Evolutionary conservation across 2,888 invertebrate genomes (phyloP).

Genomic region (Agapostemon virescens): DNA sequence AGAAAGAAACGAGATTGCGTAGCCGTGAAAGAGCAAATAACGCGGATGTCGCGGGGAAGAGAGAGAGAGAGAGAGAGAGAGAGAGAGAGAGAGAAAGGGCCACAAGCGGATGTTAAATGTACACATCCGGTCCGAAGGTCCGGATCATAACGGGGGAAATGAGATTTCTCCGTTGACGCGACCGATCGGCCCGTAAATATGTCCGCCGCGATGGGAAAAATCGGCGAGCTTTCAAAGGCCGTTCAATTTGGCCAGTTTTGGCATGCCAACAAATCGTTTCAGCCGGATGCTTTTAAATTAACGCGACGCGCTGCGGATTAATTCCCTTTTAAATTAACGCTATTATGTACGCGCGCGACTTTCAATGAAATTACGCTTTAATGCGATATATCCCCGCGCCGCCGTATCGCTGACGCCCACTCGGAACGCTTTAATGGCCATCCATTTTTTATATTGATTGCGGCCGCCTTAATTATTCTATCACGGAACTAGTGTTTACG

Average conservation of each 20-base stretch:
- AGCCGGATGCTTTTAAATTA: constrained; percentile 69
- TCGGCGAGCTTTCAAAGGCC: constrained; percentile 55
- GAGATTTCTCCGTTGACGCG: constrained; percentile 35
- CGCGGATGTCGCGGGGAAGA: background rate
- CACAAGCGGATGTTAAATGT: background rate
- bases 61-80: background rate
- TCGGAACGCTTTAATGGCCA: constrained; percentile 62
- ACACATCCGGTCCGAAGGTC: background rate
- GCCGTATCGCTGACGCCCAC: constrained; percentile 57
- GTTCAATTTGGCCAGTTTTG: constrained; percentile 63
- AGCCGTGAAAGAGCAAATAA: background rate
- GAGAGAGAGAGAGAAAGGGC: background rate
- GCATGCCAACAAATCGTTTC: constrained; percentile 67
- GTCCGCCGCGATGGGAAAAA: constrained; percentile 48
- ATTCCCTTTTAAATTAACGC: constrained; percentile 69
- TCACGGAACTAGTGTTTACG: constrained; percentile 64
- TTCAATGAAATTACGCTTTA: constrained; percentile 69
- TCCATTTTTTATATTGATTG: constrained; percentile 66
- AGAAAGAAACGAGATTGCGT: background rate
- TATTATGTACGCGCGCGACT: constrained; percentile 67
- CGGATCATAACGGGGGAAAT: constrained; percentile 23
- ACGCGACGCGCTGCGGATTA: constrained; percentile 67
- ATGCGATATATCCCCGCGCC: constrained; percentile 57
- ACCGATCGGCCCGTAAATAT: constrained; percentile 25
- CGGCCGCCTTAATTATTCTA: constrained; percentile 67